phyloP scores from a whole-genome alignment of 2,797 vertebrate species.

The Morelia viridis region DNA sequence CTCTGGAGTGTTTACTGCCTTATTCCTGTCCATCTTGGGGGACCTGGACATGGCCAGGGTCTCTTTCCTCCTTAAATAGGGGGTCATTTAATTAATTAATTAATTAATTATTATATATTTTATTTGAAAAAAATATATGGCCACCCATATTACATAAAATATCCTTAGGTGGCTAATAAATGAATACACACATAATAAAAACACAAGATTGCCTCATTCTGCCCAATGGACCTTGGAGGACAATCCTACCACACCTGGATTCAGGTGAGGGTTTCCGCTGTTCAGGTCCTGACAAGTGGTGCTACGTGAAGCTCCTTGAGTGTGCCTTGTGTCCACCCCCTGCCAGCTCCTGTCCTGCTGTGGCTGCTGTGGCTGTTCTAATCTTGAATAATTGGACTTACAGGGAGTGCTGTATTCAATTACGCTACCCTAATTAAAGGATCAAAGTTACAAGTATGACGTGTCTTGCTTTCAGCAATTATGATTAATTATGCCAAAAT shows the following conservation, averaged over 20 bases:
- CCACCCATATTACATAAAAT: neutral
- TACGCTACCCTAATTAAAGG: slow-evolving; percentile 70
- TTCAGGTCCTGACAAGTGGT: too few relatives aligned
- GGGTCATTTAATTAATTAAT: neutral
- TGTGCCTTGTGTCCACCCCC: neutral
- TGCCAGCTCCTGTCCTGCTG: slow-evolving; percentile 9
- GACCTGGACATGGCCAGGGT: neutral
- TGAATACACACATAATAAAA: neutral
- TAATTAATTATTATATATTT: neutral
- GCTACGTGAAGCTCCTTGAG: neutral
- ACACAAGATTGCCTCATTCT: neutral
- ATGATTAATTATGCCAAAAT: slow-evolving; percentile 66
- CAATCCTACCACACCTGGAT: neutral
- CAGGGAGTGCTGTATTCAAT: slow-evolving; percentile 63
- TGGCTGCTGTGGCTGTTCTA: slow-evolving; percentile 16
- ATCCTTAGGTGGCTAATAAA: neutral
- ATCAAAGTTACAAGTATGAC: slow-evolving; percentile 60
- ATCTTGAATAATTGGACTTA: slow-evolving; percentile 72
- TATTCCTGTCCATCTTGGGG: neutral
- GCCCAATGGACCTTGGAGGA: neutral
- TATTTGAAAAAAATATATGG: neutral
- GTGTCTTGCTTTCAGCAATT: slow-evolving; percentile 61
- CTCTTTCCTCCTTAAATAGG: neutral
- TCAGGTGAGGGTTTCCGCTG: neutral
- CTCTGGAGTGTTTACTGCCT: neutral